Base-by-base conservation (phyloP, 1,140 invertebrate species). In the Drosophila sturtevanti region DNA sequence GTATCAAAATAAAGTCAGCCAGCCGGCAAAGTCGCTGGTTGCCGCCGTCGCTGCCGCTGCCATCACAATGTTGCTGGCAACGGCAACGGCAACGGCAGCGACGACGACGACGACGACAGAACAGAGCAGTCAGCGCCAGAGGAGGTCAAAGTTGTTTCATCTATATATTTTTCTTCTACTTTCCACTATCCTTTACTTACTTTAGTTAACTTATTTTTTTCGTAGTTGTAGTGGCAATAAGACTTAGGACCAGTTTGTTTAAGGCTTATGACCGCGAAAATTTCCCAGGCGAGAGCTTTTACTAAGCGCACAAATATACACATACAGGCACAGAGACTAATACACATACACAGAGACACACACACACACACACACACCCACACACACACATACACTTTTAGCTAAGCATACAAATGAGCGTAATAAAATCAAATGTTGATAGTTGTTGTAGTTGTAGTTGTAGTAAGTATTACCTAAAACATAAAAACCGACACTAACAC, bases 361-460 rank as follows among this genome's bases (percentile, higher is more conserved):
- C 22, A 12, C 55, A 21, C 65, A 12, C 22, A 5, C 52, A 38
- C 18, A 14, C 35, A 31, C 31, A 34, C 27, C 52, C 56, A 22
- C 38, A 31, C 24, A 48, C 44, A 37, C 54, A 64, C 51, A 37
- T 51, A 44, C 41, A 68, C 63, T 54, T 84, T 75, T 54, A 48
- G 41, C 41, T 48, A 44, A 54, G 73, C 70, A 79, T 76, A 86
- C 78, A 86, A 86, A 86, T 86, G 79, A 87, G 84, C 76, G 68
- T 89, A 87, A 87, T 87, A 82, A 89, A 87, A 87, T 87, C 82
- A 87, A 87, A 89, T 89, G 79, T 55, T 71, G 79, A 89, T 87
- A 87, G 79, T 87, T 69, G 63, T 59, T 79, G 79, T 89, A 6
- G 16, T 48, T 48, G 54, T 56, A 56, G 54, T 56, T 56, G 54